Conservation (phyloP, 2,797 vertebrate genomes). For the Pseudomugil tenellus region DNA sequence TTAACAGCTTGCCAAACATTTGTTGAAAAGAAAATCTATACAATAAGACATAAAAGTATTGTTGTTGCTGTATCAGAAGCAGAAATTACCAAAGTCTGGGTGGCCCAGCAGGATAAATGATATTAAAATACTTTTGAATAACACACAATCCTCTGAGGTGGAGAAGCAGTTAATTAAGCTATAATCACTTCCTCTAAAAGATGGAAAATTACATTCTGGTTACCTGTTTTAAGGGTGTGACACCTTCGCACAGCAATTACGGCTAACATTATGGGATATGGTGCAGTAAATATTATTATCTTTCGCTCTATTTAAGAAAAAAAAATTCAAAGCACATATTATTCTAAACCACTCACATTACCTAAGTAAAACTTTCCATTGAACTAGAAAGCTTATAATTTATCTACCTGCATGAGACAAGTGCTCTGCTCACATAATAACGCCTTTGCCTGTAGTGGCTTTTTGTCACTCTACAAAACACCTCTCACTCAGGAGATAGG, state of each 20-base stretch:
- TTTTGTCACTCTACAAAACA: conserved; percentile 17
- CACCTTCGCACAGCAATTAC: conserved; percentile 50
- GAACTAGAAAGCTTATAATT: conserved; percentile 58
- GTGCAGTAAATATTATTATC: conserved; percentile 52
- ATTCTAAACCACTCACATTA: conserved; percentile 66
- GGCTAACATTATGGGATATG: conserved; percentile 37
- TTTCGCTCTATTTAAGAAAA: conserved; percentile 56
- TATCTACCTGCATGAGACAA: conserved; percentile 60
- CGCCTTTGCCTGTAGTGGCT: conserved; percentile 39
- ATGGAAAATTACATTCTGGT: conserved; percentile 28
- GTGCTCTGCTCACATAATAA: conserved; percentile 58
- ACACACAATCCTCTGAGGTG: conserved; percentile 21
- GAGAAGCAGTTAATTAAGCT: conserved; percentile 23
- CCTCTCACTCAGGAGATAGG: conserved; percentile 31
- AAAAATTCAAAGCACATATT: conserved; percentile 61
- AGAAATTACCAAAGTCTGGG: neutral
- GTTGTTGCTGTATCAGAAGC: neutral
- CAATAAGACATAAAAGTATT: too few species aligned
- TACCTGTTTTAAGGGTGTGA: conserved; percentile 56
- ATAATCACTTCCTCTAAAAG: conserved; percentile 42
- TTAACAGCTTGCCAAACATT: neutral
- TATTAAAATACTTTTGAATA: conserved; percentile 33
- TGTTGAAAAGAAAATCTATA: neutral
- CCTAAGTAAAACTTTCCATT: conserved; percentile 53
- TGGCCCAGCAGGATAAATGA: conserved; percentile 37